Evolutionary conservation across 64 coral and sea anemone genomes (phyloP), one percentile per base, ranked within the genome.

Genomic region (Actinia tenebrosa): DNA sequence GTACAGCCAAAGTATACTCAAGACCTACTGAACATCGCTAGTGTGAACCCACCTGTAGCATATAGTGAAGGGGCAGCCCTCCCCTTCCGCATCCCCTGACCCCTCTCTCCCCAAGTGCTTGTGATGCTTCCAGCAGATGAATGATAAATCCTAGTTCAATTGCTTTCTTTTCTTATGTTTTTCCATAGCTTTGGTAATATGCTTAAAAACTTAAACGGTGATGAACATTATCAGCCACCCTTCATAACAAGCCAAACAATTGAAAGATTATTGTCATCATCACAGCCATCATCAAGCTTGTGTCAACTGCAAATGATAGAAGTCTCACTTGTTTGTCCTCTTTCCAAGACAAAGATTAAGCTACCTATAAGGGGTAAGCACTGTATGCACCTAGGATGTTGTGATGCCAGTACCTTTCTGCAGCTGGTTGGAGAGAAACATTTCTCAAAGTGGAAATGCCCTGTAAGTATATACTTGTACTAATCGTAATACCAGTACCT

Each of bases 401-500:
- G 27, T 79, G 77, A 79, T 45, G 77, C 77, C 45, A 47, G 16
- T 42, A 44, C 77, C 45, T 79, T 79, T 79, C 77, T 79, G 11
- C 45, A 37, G 16, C 22, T 79, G 42, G 45, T 79, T 44, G 77
- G 77, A 42, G 45, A 37, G 16, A 79, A 79, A 79, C 27, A 11
- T 5, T 7, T 37, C 4, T 10, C 77, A 17, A 44, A 5, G 45
- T 79, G 77, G 77, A 79, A 79, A 79, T 79, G 77, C 15, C 77
- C 77, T 17, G 77, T 79, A 45, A 79, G 77, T 79, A 79, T 45
- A 45, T 8, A 7, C 8, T 16, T 4, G 45, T 42, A 50, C 0
- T 50, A 50, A 50, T 8, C 7, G 47, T 50, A 8, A 50, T 37
- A 50, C 7, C 7, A 50, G 47, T 8, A 4, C 47, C 7, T 50